A percentile compares a stretch with the other conserved stretches of the same genome.
Conservation (phyloP, 2,113 vertebrate species). For the Phaetusa simplex region DNA sequence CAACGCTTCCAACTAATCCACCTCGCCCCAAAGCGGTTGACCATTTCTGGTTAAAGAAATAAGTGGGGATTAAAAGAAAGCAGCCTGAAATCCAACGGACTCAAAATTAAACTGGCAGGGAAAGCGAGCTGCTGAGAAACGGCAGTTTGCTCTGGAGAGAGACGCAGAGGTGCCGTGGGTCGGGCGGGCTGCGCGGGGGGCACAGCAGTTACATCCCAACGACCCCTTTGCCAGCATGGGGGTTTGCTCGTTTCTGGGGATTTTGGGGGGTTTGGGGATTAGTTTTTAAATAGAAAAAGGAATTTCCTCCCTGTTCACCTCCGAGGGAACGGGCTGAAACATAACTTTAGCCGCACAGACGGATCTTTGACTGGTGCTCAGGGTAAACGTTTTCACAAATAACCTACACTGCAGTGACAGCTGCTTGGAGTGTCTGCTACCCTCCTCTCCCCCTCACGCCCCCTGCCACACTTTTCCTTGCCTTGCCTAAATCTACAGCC, state of each 20-base stretch:
- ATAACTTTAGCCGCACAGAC: not conserved
- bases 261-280: not conserved
- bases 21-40: not conserved
- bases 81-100: not conserved
- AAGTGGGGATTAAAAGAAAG: conserved; percentile 41
- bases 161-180: not conserved
- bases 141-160: not conserved
- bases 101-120: conserved; percentile 24
- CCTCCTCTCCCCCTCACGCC: not conserved
- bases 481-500: not conserved
- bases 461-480: not conserved
- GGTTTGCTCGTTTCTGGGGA: not conserved
- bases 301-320: not conserved
- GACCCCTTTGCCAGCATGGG: accelerated
- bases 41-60: conserved; percentile 23
- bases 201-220: not conserved
- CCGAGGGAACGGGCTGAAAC: accelerated
- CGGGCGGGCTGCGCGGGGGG: accelerated
- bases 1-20: not conserved
- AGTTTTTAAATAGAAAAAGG: not conserved
- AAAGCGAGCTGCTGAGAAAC: not conserved
- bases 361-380: not conserved
- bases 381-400: not conserved
- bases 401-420: not conserved
- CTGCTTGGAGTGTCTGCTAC: not conserved